phyloP scores from a whole-genome alignment of 1,140 invertebrate species.

The Drosophila quadrilineata region DNA sequence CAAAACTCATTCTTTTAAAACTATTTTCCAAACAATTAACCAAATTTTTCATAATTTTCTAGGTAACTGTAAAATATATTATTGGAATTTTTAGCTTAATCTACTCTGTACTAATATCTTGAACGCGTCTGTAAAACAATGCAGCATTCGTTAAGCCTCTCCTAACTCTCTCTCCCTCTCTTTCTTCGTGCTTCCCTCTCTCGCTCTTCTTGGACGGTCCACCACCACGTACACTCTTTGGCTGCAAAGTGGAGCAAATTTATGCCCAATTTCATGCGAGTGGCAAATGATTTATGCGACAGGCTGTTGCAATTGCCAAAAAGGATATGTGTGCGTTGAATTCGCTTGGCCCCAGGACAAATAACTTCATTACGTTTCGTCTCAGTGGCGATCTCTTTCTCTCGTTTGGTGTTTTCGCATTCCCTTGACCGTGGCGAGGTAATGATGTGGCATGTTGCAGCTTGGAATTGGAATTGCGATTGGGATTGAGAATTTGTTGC shows the following conservation, averaged over 20 bases:
- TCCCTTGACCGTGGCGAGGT: slow-evolving; percentile 13
- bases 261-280: slow-evolving; percentile 79
- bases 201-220: no score
- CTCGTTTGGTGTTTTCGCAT: background rate
- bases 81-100: no score
- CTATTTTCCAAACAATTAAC: no score
- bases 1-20: no score
- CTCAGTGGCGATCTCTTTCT: slow-evolving; percentile 7
- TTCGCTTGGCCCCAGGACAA: slow-evolving; percentile 73
- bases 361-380: slow-evolving; percentile 72
- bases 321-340: slow-evolving; percentile 77
- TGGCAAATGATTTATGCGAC: slow-evolving; percentile 79
- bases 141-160: slow-evolving; percentile 59
- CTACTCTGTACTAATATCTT: no score
- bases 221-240: background rate
- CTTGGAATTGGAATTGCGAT: slow-evolving; percentile 2
- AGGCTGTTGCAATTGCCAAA: slow-evolving; percentile 77
- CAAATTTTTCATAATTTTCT: no score
- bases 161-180: background rate
- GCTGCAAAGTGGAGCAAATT: slow-evolving; percentile 75
- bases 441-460: slow-evolving; percentile 50
- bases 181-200: background rate
- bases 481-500: no score
- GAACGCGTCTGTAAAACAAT: no score
- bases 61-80: no score